A percentile compares a stretch with the other conserved stretches of the same genome.
These are phyloP conservation scores for Trematomus bernacchii DNA, from an alignment of 2,797 vertebrate genomes.

Conservation along the genomic window DNA sequence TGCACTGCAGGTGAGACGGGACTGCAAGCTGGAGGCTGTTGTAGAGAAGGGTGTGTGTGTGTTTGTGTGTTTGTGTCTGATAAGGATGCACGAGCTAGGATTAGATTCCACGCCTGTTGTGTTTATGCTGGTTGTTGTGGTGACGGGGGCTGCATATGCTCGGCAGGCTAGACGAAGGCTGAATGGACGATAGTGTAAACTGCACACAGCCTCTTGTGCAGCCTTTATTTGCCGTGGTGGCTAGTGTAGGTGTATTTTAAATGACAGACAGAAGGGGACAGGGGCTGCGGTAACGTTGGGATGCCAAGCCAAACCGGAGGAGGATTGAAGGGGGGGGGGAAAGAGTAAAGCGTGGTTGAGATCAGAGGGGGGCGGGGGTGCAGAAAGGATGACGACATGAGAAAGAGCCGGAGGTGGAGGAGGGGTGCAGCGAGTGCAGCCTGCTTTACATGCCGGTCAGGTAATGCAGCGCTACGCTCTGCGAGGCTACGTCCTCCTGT, in stretches of 20 bases:
- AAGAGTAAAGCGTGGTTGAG: conserved; percentile 59
- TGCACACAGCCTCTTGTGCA: conserved; percentile 26
- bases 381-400: conserved; percentile 77
- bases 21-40: conserved; percentile 47
- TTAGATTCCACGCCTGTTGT: conserved; percentile 71
- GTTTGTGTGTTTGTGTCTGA: conserved; percentile 6
- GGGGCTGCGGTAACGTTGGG: conserved; percentile 36
- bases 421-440: conserved; percentile 66
- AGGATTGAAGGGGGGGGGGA: conserved; percentile 27
- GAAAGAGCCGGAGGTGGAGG: conserved; percentile 64
- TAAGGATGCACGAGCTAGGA: conserved; percentile 50
- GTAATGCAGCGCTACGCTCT: conserved; percentile 73
- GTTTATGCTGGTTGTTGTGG: conserved; percentile 79
- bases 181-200: conserved; percentile 49
- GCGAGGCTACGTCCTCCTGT: conserved; percentile 66
- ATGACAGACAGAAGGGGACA: neutral
- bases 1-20: conserved; percentile 80
- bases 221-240: conserved; percentile 20
- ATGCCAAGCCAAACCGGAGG: conserved; percentile 29
- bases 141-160: conserved; percentile 60
- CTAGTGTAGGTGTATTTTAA: conserved; percentile 17
- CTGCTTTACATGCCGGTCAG: conserved; percentile 87
- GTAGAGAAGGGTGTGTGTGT: conserved; percentile 24
- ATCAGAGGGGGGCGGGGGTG: conserved; percentile 20
- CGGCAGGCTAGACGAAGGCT: conserved; percentile 46